phyloP scores from a whole-genome alignment of 2,113 vertebrate species.

The Proterorhinus semilunaris region DNA sequence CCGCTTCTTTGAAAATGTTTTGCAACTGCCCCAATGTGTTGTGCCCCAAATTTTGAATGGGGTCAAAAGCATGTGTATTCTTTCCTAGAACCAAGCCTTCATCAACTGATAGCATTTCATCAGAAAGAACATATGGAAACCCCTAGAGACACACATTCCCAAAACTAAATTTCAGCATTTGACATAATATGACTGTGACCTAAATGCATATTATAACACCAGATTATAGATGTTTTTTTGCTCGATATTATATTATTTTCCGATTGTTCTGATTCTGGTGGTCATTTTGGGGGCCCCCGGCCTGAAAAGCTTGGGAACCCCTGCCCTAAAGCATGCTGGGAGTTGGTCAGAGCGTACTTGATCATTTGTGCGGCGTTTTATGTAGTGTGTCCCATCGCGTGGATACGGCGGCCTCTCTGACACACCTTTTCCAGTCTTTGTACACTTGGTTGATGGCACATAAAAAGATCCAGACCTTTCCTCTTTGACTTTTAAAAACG shows the following conservation, averaged over 20 bases:
- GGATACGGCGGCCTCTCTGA: slow-evolving; percentile 46
- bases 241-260: no score
- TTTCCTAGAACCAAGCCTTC: neutral
- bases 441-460: slow-evolving; percentile 56
- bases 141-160: no score
- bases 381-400: slow-evolving; percentile 20
- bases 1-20: neutral
- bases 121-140: no score
- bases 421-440: slow-evolving; percentile 44
- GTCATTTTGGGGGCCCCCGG: no score
- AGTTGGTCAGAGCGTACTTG: slow-evolving; percentile 20
- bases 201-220: no score
- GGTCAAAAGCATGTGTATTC: neutral
- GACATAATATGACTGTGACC: no score
- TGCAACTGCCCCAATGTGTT: neutral
- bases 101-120: neutral
- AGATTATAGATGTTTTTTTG: no score
- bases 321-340: neutral
- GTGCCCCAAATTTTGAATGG: neutral
- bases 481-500: slow-evolving; percentile 63
- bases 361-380: slow-evolving; percentile 51
- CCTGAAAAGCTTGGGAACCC: no score
- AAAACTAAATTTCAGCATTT: no score
- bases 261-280: no score
- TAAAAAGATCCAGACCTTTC: slow-evolving; percentile 67